Evolutionary conservation across 2,888 invertebrate species (phyloP), one percentile per base, ranked within the genome.

Genomic region (Perdita meconis): DNA sequence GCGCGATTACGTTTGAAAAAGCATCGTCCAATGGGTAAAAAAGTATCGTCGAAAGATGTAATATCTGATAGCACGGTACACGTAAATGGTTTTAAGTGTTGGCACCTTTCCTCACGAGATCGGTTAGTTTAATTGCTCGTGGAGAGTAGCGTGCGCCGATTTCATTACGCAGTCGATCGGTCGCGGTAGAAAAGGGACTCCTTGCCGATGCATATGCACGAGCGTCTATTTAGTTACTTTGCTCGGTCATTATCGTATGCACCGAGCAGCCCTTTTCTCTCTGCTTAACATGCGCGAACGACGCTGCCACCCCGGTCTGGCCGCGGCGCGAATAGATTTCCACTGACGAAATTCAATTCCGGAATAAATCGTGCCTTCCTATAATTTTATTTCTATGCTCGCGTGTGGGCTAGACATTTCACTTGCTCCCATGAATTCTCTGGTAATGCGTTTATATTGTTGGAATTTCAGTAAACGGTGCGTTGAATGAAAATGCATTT

Each of bases 171-270:
- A 68, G 53, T 51, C 64, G 56, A 80, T 76, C 60, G 55, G 36
- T 64, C 56, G 8, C n/a, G 36, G 36, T 56, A 10, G 47, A 47
- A 60, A 22, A 64, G 50, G 72, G 75, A 64, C 53, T 79, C 30
- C 61, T 84, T 82, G 63, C 71, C 57, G 67, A 66, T 76, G 70
- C 79, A 67, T 71, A 76, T 76, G 73, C 76, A 70, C 68, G 50
- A 51, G n/a, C n/a, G n/a, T n/a, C n/a, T 53, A 64, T 70, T 65
- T 50, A 53, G 64, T 78, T 72, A 75, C 75, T 75, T 78, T 61
- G 59, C 63, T 63, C 63, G 67, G 61, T 59, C 72, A 65, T 66
- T 74, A 64, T 38, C 76, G 63, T 74, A 56, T 73, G 72, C 75
- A 36, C 47, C 47, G 61, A 34, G 50, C 36, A 63, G 55, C 66